Evolutionary conservation across 2,113 vertebrate genomes (phyloP), one percentile per base, ranked within the genome.

Genomic region (Thinocorus orbignyianus): DNA sequence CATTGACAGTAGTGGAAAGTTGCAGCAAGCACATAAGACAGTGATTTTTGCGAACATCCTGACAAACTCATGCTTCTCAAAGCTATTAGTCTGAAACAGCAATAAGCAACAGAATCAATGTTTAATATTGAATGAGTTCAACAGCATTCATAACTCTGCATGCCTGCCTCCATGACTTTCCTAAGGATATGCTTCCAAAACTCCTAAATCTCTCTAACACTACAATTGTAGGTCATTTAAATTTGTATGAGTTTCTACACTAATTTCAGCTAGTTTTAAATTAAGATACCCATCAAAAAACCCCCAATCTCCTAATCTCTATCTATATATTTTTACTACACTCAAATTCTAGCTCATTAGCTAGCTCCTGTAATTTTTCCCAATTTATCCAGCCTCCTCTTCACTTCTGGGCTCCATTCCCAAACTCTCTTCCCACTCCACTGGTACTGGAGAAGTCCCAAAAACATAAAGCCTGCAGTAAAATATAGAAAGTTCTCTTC

Each of bases 381-480:
- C 25, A 84, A 37, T 95, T 94, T 96, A 94, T 92, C 54, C 64
- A 93, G 3, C 85, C 85, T 96, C 88, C 91, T 44, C 87, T 94
- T 78, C 58, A 77, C 10, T 96, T 96, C 90, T 93, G 92, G 95
- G 86, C 86, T 94, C 31, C 28, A 22, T 92, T 93, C 88, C 86
- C 81, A 93, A 89, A 89, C 52, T 72, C 58, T 89, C 92, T 92
- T 93, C 92, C 60, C 69, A 93, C 86, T 86, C 76, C 46, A 90
- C 76, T 95, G 93, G 72, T 90, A 92, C 35, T 95, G 86, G 93
- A 95, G 41, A 88, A 84, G 37, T 89, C 89, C 83, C 83, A 88
- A 92, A 93, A 84, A 49, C 49, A 84, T 89, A 85, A 92, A 88
- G n/a, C 76, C 44, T 92, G 48, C 61, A 84, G 61, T 84, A 92